Percentiles rank a stretch among this genome's conserved stretches.
Conservation (phyloP, 1,140 invertebrate genomes). For the Melitaea cinxia region DNA sequence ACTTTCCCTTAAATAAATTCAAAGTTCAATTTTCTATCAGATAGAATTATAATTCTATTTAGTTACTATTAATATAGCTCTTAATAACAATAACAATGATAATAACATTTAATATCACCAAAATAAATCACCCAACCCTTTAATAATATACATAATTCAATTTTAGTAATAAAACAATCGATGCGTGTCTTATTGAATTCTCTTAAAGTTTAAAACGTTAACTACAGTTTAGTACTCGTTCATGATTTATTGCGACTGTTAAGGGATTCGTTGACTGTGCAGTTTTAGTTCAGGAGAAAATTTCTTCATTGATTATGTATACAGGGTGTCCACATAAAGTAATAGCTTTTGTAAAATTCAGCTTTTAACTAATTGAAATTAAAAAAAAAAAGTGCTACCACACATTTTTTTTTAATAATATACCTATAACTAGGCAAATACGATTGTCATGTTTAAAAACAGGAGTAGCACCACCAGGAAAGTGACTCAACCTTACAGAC, state of each 20-base stretch:
- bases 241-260: constrained; percentile 60
- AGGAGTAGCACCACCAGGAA: too few species aligned
- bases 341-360: constrained; percentile 1
- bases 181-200: constrained; percentile 77
- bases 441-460: too few species aligned
- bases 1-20: too few species aligned
- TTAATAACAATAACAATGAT: background rate
- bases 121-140: constrained; percentile 60
- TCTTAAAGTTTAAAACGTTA: constrained; percentile 71
- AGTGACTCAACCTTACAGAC: too few species aligned
- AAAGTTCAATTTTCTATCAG: too few species aligned
- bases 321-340: constrained; percentile 36
- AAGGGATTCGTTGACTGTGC: constrained; percentile 59
- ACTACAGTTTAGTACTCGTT: constrained; percentile 63
- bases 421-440: too few species aligned
- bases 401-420: too few species aligned
- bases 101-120: background rate
- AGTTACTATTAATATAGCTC: too few species aligned
- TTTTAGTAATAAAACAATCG: constrained; percentile 70
- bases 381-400: too few species aligned
- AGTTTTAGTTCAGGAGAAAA: constrained; percentile 45
- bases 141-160: constrained; percentile 64
- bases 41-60: too few species aligned
- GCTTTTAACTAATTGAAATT: too few species aligned
- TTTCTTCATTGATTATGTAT: constrained; percentile 34